Percentiles rank a stretch among this genome's conserved stretches.
Conservation (phyloP, 2,113 vertebrate species). For the Xiphophorus maculatus region DNA sequence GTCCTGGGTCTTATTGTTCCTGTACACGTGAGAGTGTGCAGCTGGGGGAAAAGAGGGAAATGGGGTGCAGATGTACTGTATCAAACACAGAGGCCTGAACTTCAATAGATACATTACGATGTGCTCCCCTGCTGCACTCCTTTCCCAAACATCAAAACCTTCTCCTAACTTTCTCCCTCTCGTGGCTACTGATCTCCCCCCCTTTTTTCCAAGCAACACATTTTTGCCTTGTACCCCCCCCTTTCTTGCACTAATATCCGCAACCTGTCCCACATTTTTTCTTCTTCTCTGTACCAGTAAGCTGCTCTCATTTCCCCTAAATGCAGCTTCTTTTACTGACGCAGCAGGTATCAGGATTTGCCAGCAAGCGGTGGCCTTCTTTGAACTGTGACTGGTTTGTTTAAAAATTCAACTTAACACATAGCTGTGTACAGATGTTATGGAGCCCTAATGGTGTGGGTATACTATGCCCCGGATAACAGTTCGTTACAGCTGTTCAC, state of each 20-base stretch:
- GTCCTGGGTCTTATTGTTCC: slow-evolving; percentile 66
- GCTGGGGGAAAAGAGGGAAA: slow-evolving; percentile 70
- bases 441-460: slow-evolving; percentile 63
- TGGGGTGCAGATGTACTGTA: slow-evolving; percentile 77
- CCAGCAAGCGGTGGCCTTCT: slow-evolving; percentile 55
- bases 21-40: slow-evolving; percentile 75
- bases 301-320: slow-evolving; percentile 55
- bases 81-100: slow-evolving; percentile 68
- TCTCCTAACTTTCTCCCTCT: slow-evolving; percentile 70
- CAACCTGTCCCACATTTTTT: slow-evolving; percentile 29
- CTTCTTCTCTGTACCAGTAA: slow-evolving; percentile 19
- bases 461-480: slow-evolving; percentile 67
- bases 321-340: slow-evolving; percentile 59
- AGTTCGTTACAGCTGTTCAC: slow-evolving; percentile 77
- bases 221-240: slow-evolving; percentile 36
- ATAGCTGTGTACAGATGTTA: slow-evolving; percentile 61
- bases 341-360: slow-evolving; percentile 61
- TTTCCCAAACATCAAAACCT: slow-evolving; percentile 66
- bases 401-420: slow-evolving; percentile 54
- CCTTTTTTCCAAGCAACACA: slow-evolving; percentile 12
- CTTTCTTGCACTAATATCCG: slow-evolving; percentile 53
- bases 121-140: slow-evolving; percentile 63
- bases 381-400: slow-evolving; percentile 62
- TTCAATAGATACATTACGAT: slow-evolving; percentile 77
- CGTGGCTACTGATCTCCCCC: slow-evolving; percentile 49